Evolutionary conservation across 2,888 invertebrate species (phyloP).

Genomic region (Tetragnatha montana): DNA sequence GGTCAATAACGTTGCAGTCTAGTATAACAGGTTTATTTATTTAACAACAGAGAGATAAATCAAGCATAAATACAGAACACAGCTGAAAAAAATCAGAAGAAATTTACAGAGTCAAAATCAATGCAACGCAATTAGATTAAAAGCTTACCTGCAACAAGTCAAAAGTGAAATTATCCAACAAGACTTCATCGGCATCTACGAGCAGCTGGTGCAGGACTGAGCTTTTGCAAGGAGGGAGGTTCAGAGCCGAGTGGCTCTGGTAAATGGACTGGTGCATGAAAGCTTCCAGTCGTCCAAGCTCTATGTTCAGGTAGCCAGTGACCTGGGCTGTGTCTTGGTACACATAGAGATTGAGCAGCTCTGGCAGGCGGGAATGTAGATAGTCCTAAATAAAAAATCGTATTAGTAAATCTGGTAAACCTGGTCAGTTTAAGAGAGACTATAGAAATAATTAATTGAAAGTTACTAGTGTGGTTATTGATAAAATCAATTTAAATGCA

Average conservation of each 20-base stretch:
- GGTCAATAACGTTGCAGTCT: no score
- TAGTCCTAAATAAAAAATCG: conserved; percentile 76
- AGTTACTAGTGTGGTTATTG: no score
- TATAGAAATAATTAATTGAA: no score
- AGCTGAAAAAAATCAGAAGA: no score
- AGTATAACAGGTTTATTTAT: no score
- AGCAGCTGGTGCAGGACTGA: conserved; percentile 80
- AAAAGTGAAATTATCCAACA: conserved; percentile 79
- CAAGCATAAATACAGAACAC: no score
- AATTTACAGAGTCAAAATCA: no score
- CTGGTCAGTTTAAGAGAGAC: not conserved
- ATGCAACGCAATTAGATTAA: no score
- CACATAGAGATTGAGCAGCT: conserved; percentile 79
- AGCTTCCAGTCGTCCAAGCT: conserved; percentile 80
- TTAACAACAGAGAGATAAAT: no score
- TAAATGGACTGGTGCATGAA: conserved; percentile 78
- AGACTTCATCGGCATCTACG: conserved; percentile 80
- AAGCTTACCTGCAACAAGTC: conserved; percentile 80
- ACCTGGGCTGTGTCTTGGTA: conserved; percentile 78
- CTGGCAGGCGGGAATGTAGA: conserved; percentile 78
- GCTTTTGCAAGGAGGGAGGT: conserved; percentile 79
- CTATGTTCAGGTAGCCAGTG: conserved; percentile 79
- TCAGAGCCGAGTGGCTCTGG: conserved; percentile 78
- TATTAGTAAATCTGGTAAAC: not conserved
- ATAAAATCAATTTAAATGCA: no score